Evolutionary conservation across 2,113 vertebrate genomes (phyloP).

Genomic region (Rhineura floridana): DNA sequence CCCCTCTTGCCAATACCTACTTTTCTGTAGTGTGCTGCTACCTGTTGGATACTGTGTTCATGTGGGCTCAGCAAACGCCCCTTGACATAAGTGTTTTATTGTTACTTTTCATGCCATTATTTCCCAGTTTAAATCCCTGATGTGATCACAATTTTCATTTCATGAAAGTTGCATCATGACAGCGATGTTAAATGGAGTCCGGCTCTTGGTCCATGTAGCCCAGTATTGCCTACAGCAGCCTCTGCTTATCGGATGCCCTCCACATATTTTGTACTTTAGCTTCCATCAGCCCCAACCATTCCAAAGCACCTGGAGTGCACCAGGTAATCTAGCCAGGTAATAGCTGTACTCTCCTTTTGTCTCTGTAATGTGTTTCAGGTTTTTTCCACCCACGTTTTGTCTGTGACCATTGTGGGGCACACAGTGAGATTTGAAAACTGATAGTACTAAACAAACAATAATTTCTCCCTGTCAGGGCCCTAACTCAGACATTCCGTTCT

Average conservation of each 20-base stretch:
- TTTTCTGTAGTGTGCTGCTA: not conserved
- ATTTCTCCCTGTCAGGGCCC: conserved; percentile 16
- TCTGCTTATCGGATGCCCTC: too few species aligned
- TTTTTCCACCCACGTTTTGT: not conserved
- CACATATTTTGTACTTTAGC: too few species aligned
- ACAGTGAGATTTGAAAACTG: conserved; percentile 1
- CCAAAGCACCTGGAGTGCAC: too few species aligned
- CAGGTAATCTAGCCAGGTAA: not conserved
- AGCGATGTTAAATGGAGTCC: too few species aligned
- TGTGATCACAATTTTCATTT: too few species aligned
- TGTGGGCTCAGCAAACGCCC: not conserved
- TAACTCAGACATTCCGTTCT: not conserved
- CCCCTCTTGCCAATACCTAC: not conserved
- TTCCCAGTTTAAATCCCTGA: not conserved
- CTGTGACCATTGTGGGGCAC: not conserved
- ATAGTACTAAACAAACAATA: not conserved
- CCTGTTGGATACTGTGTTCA: not conserved
- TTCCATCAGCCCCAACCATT: too few species aligned
- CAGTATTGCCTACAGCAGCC: too few species aligned
- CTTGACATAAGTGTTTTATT: not conserved
- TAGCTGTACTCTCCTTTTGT: not conserved
- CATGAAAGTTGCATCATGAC: too few species aligned
- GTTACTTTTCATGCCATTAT: not conserved
- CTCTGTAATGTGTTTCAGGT: not conserved
- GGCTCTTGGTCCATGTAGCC: too few species aligned